These are phyloP conservation scores for Strigamia crassipes DNA, from an alignment of 2,888 invertebrate genomes.

Conservation along the genomic window DNA sequence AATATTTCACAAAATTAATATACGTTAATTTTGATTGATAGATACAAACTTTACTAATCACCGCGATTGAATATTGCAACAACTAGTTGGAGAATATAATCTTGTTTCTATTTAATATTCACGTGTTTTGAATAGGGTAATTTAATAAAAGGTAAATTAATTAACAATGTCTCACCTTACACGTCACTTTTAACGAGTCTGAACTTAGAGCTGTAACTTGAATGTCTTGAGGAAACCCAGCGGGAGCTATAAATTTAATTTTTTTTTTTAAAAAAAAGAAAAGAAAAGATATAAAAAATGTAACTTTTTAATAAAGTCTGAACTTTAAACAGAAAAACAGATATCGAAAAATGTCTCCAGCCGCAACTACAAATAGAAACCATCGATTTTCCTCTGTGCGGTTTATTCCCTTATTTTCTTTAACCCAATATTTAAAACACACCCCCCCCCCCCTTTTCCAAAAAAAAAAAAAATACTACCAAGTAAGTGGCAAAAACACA, in stretches of 20 bases:
- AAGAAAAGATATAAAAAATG: background rate
- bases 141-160: background rate
- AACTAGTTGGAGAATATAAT: no score
- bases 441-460: no score
- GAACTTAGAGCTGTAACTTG: slow-evolving; percentile 57
- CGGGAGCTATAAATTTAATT: slow-evolving; percentile 55
- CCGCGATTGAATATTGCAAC: background rate
- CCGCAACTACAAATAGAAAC: background rate
- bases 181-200: slow-evolving; percentile 57
- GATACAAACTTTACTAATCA: background rate
- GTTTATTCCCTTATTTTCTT: background rate
- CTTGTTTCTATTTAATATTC: background rate
- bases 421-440: background rate
- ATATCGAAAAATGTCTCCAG: slow-evolving; percentile 27
- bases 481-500: background rate
- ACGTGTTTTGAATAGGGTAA: background rate
- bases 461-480: no score
- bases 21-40: background rate
- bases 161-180: slow-evolving; percentile 56
- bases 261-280: background rate
- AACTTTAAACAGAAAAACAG: background rate
- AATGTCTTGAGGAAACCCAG: slow-evolving; percentile 57
- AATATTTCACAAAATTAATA: background rate
- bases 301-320: background rate
- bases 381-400: background rate